Evolutionary conservation across 2,888 invertebrate species (phyloP).

Genomic region (Dusona sp.): DNA sequence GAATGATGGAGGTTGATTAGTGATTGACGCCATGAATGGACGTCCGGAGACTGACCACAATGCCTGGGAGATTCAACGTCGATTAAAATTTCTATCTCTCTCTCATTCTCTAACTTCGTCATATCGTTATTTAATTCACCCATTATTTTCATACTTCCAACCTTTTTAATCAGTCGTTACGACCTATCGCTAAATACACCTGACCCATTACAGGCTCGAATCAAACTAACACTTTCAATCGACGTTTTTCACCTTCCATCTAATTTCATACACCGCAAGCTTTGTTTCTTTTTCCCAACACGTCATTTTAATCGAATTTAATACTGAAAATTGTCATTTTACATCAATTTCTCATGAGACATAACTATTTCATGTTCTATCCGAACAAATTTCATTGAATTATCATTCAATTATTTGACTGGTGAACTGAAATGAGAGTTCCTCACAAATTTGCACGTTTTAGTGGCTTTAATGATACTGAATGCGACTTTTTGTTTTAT

Average conservation of each 20-base stretch:
- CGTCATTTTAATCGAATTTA: background rate
- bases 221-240: background rate
- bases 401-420: background rate
- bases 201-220: background rate
- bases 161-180: background rate
- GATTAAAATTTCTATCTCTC: conserved; percentile 43
- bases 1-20: conserved; percentile 47
- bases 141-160: background rate
- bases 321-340: background rate
- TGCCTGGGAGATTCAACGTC: conserved; percentile 4
- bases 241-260: background rate
- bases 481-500: too few species aligned
- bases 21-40: conserved; percentile 63
- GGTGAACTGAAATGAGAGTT: background rate
- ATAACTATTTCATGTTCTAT: background rate
- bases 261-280: background rate
- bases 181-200: background rate
- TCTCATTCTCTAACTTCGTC: conserved; percentile 27
- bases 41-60: conserved; percentile 19
- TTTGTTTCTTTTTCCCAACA: background rate
- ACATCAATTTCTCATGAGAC: background rate
- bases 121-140: conserved; percentile 48
- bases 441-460: background rate
- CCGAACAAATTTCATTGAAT: background rate
- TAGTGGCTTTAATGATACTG: background rate